Percentiles rank a stretch among this genome's conserved stretches.
phyloP scores from a whole-genome alignment of 2,888 invertebrate species.

The Ochropleura leucogaster region DNA sequence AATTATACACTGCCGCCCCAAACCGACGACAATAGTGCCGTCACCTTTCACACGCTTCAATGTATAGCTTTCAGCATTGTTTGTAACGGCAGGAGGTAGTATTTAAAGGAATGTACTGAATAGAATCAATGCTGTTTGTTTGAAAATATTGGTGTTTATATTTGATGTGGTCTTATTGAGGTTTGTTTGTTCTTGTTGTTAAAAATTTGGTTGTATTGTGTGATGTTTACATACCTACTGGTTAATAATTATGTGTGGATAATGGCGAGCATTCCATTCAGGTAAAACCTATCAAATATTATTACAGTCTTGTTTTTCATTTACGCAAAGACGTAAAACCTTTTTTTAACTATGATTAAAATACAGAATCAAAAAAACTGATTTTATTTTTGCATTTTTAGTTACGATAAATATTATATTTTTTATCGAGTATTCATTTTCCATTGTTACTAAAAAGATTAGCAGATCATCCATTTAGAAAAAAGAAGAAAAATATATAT shows the following conservation, averaged over 20 bases:
- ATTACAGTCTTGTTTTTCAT: too few species aligned
- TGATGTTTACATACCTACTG: not conserved
- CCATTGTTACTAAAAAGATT: too few species aligned
- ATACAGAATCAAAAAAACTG: too few species aligned
- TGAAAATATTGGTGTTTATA: slow-evolving; percentile 49
- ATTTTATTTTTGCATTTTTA: too few species aligned
- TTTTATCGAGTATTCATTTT: too few species aligned
- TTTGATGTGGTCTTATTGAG: slow-evolving; percentile 22
- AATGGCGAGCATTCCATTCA: too few species aligned
- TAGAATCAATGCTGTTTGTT: slow-evolving; percentile 43
- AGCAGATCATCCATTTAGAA: too few species aligned
- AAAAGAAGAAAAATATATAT: too few species aligned
- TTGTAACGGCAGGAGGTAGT: slow-evolving; percentile 47
- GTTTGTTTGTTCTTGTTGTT: slow-evolving; percentile 3
- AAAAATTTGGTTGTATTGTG: not conserved
- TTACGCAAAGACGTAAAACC: too few species aligned
- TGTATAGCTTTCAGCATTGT: slow-evolving; percentile 54
- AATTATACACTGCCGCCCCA: slow-evolving; percentile 75
- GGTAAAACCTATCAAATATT: too few species aligned
- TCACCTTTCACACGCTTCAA: slow-evolving; percentile 53
- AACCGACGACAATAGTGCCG: slow-evolving; percentile 49
- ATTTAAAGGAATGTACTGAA: slow-evolving; percentile 37
- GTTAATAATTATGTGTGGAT: not conserved
- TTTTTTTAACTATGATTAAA: too few species aligned
- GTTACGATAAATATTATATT: too few species aligned